phyloP scores from a whole-genome alignment of 2,797 vertebrate species.

The Vespertilio murinus region DNA sequence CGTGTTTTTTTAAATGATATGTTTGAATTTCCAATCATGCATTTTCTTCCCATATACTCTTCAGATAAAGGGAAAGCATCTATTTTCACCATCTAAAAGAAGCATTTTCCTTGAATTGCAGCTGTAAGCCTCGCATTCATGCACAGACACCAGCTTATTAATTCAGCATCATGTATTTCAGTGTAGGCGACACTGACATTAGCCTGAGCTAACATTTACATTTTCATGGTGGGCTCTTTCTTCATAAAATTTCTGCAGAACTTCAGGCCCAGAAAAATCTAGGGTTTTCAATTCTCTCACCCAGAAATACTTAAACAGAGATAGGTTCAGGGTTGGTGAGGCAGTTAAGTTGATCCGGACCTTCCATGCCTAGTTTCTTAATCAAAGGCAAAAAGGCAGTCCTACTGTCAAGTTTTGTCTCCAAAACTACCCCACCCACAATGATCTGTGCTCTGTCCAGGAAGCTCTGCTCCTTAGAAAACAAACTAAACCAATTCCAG shows the following conservation, averaged over 20 bases:
- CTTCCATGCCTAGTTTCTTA: not conserved
- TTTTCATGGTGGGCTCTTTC: not conserved
- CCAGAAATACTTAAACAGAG: not conserved
- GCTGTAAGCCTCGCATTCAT: conserved; percentile 49
- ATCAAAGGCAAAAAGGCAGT: not conserved
- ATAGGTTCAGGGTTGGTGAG: not conserved
- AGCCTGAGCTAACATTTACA: conserved; percentile 7
- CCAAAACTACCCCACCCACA: not conserved
- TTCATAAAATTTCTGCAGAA: conserved; percentile 16
- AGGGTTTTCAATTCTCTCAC: not conserved
- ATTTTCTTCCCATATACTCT: conserved; percentile 6
- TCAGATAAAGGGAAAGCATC: conserved; percentile 62
- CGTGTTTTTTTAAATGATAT: conserved; percentile 61
- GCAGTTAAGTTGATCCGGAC: not conserved
- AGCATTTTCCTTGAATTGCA: conserved; percentile 48
- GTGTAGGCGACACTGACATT: not conserved
- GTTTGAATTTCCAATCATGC: conserved; percentile 48
- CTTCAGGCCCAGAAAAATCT: not conserved
- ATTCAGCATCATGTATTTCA: conserved; percentile 29
- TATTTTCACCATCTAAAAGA: conserved; percentile 66
- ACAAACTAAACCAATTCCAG: not conserved
- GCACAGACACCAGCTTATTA: not conserved
- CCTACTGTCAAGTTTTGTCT: not conserved
- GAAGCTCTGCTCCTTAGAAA: not conserved
- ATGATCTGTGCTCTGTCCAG: not conserved